Percentiles rank a stretch among this genome's conserved stretches.
Conservation (phyloP, 2,797 vertebrate genomes). For the Chiroxiphia lanceolata region DNA sequence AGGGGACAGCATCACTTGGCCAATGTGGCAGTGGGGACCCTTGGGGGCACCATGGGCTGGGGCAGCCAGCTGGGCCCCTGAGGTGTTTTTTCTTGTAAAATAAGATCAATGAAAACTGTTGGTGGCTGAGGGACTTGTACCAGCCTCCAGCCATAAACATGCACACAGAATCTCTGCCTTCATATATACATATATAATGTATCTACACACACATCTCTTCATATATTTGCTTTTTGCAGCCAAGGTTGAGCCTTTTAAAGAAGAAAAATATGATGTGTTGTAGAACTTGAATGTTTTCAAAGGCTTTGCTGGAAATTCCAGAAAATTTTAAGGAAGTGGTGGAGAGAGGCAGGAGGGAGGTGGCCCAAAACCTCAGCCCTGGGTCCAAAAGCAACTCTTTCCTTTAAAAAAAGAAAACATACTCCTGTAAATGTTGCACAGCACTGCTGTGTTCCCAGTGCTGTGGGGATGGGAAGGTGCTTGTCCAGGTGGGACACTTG, state of each 20-base stretch:
- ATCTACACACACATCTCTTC: rapidly evolving
- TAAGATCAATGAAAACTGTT: not conserved
- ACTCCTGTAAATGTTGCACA: rapidly evolving
- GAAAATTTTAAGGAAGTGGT: not conserved
- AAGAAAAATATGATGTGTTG: not conserved
- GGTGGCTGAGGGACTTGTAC: rapidly evolving
- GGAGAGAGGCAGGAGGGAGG: not conserved
- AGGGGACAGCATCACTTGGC: rapidly evolving
- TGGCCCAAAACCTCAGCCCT: not conserved
- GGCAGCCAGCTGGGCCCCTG: rapidly evolving
- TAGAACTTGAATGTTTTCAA: not conserved
- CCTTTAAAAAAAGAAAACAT: not conserved
- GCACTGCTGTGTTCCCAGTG: not conserved
- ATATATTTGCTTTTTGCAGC: not conserved
- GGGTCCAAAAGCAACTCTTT: not conserved
- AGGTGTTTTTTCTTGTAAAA: not conserved
- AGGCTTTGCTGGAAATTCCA: not conserved
- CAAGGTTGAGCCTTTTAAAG: not conserved
- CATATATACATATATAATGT: not conserved
- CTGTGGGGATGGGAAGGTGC: rapidly evolving
- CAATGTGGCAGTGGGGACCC: not conserved
- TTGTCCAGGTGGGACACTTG: not conserved
- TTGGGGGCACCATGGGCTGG: rapidly evolving
- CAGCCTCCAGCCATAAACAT: rapidly evolving
- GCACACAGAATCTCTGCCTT: not conserved